Conservation (phyloP, 2,888 invertebrate species). For the Elysia crispata region DNA sequence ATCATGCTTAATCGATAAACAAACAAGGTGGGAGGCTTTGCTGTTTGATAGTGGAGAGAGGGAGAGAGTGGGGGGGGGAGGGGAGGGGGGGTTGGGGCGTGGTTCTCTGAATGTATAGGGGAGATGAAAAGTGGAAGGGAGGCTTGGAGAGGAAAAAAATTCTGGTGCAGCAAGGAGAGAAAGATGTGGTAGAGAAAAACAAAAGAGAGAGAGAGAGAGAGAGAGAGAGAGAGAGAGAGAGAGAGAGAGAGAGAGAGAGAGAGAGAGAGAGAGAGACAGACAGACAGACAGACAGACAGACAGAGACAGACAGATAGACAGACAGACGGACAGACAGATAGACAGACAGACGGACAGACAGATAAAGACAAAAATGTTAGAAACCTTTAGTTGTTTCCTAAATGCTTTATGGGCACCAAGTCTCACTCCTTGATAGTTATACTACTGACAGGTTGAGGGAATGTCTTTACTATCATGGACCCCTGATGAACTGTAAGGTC, state of each 20-base stretch:
- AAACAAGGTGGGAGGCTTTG: slow-evolving; percentile 2
- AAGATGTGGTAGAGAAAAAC: not conserved
- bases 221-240: not conserved
- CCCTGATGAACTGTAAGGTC: too few relatives aligned
- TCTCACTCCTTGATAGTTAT: too few relatives aligned
- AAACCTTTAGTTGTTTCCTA: too few relatives aligned
- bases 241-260: not conserved
- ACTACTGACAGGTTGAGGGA: too few relatives aligned
- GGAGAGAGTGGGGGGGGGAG: not conserved
- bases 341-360: too few relatives aligned
- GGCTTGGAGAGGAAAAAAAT: not conserved
- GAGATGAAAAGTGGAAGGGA: not conserved
- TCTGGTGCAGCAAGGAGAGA: not conserved
- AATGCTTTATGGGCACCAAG: too few relatives aligned
- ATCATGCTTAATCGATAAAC: slow-evolving; percentile 6
- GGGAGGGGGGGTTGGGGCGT: not conserved
- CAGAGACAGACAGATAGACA: not conserved
- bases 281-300: not conserved
- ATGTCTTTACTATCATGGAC: too few relatives aligned
- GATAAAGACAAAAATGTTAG: too few relatives aligned
- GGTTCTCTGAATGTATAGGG: not conserved
- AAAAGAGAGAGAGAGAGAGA: not conserved
- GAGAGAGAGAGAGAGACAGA: not conserved
- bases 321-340: not conserved
- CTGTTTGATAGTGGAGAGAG: not conserved